These are phyloP conservation scores for Leptodactylus fuscus DNA, from an alignment of 2,113 vertebrate species.

Conservation along the genomic window DNA sequence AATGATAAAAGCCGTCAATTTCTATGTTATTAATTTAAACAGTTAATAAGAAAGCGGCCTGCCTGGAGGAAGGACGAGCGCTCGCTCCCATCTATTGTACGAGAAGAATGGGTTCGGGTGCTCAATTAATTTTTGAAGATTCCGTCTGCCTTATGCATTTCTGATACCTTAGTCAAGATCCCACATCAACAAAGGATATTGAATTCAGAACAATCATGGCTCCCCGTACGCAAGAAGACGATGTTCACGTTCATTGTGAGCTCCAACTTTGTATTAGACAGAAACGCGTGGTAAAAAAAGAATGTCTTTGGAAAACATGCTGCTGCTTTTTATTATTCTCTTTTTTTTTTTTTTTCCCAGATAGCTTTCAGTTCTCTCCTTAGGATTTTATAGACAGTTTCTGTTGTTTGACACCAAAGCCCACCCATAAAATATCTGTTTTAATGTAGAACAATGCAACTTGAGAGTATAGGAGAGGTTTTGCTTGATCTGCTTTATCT, in stretches of 20 bases:
- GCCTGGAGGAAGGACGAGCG: background rate
- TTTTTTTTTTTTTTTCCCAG: background rate
- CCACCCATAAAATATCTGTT: constrained; percentile 50
- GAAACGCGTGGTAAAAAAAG: constrained; percentile 11
- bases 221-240: constrained; percentile 36
- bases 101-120: constrained; percentile 40
- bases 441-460: constrained; percentile 47
- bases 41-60: constrained; percentile 45
- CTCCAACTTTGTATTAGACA: constrained; percentile 35
- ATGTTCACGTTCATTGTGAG: constrained; percentile 37
- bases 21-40: constrained; percentile 45
- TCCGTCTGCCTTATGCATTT: constrained; percentile 25
- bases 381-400: constrained; percentile 39
- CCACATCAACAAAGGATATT: constrained; percentile 45
- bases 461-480: constrained; percentile 33
- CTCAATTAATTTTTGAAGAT: constrained; percentile 56
- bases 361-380: constrained; percentile 8
- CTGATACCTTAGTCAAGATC: constrained; percentile 44
- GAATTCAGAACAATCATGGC: constrained; percentile 52
- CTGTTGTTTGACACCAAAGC: constrained; percentile 49
- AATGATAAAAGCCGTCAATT: background rate
- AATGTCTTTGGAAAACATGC: constrained; percentile 23
- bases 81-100: constrained; percentile 36
- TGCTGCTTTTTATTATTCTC: constrained; percentile 22
- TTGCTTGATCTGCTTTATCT: constrained; percentile 42